Conservation (phyloP, 2,888 invertebrate species). For the Nemotelus nigrinus region DNA sequence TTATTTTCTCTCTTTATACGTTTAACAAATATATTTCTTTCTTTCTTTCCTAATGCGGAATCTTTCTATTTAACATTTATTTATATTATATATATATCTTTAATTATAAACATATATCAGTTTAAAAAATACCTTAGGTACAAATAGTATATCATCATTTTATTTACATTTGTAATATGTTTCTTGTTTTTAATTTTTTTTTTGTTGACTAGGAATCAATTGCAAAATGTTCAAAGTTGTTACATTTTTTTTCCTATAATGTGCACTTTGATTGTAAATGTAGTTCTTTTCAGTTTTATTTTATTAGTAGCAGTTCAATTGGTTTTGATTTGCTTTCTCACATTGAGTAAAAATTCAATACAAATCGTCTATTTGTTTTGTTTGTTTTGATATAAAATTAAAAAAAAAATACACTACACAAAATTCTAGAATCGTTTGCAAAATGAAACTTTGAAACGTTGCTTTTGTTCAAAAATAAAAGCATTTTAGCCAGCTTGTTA, state of each 20-base stretch:
- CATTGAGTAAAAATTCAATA: neutral
- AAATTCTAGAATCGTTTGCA: too few relatives aligned
- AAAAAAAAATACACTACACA: neutral
- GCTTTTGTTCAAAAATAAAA: too few relatives aligned
- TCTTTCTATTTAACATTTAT: neutral
- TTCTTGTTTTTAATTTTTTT: conserved; percentile 17
- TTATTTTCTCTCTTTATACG: conserved; percentile 34
- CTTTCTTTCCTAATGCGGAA: conserved; percentile 11
- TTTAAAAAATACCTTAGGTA: conserved; percentile 44
- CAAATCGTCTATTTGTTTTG: conserved; percentile 20
- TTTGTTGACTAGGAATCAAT: conserved; percentile 49
- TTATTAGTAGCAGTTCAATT: neutral
- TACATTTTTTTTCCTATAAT: too few relatives aligned
- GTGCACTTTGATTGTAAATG: neutral
- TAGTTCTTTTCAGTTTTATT: conserved; percentile 1
- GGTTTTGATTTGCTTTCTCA: neutral
- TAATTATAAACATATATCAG: conserved; percentile 17
- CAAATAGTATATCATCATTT: conserved; percentile 37
- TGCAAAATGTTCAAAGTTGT: conserved; percentile 40
- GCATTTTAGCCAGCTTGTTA: too few relatives aligned
- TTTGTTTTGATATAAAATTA: conserved; percentile 23
- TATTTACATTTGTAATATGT: conserved; percentile 49
- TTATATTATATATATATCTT: conserved; percentile 14
- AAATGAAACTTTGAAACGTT: too few relatives aligned
- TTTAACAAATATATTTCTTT: conserved; percentile 43